phyloP scores from a whole-genome alignment of 2,797 vertebrate species.

The Erpetoichthys calabaricus region DNA sequence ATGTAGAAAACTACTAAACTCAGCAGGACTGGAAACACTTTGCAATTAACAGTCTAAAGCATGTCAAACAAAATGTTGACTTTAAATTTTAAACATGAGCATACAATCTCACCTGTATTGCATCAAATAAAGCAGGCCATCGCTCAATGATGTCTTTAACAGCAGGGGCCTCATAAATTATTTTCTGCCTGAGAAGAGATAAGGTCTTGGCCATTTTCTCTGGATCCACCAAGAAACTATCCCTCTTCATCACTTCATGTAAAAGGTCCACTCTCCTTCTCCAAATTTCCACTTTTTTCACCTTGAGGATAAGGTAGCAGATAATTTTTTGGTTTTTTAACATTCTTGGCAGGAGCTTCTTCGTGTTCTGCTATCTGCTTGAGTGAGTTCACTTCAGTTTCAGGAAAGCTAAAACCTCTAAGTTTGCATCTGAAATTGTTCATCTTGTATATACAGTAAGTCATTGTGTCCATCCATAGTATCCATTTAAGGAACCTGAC shows the following conservation, averaged over 20 bases:
- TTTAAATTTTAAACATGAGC: too few species aligned
- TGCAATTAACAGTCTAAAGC: too few species aligned
- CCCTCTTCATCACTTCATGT: conserved; percentile 16
- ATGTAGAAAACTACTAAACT: too few species aligned
- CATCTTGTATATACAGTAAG: conserved; percentile 22
- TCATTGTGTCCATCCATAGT: conserved; percentile 22
- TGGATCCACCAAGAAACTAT: conserved; percentile 16
- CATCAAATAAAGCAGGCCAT: conserved; percentile 22
- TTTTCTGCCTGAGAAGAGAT: conserved; percentile 20
- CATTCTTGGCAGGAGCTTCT: conserved; percentile 21
- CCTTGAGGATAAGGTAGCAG: conserved; percentile 18
- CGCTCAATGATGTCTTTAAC: neutral
- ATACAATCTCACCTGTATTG: conserved; percentile 4
- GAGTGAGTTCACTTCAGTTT: conserved; percentile 16
- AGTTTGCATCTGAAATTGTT: conserved; percentile 21
- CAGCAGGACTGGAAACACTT: too few species aligned
- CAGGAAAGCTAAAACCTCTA: conserved; percentile 14
- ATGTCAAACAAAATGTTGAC: too few species aligned
- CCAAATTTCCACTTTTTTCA: conserved; percentile 17
- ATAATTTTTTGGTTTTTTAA: conserved; percentile 20
- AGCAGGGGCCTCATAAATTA: conserved; percentile 17
- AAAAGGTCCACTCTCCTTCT: conserved; percentile 20
- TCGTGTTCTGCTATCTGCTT: conserved; percentile 21
- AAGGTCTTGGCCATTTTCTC: conserved; percentile 21
- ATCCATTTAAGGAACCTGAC: conserved; percentile 16